These are phyloP conservation scores for Pediacus dermestoides DNA, from an alignment of 2,888 invertebrate genomes.

Conservation along the genomic window DNA sequence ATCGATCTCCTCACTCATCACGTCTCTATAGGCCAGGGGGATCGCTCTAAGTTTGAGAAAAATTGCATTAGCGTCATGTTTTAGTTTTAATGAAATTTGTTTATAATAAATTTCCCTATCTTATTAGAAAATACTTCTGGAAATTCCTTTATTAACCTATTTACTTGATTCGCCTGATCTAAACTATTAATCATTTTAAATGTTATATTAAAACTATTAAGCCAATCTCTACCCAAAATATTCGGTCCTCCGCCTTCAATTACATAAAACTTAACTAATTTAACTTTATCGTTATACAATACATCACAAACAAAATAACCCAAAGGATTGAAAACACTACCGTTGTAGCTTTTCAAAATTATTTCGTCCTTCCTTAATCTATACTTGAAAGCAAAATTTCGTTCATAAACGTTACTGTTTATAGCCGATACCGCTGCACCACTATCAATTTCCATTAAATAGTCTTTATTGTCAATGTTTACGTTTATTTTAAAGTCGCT, in stretches of 20 bases:
- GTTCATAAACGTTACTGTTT: not conserved
- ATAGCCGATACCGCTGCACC: not conserved
- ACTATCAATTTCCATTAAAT: not conserved
- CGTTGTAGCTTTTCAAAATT: not conserved
- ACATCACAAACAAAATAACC: too few relatives aligned
- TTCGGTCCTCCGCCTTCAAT: slow-evolving; percentile 8
- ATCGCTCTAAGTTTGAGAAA: too few relatives aligned
- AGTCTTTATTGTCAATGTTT: not conserved
- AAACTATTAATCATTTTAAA: slow-evolving; percentile 4
- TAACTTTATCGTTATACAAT: not conserved
- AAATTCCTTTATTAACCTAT: slow-evolving; percentile 10
- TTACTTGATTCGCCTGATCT: slow-evolving; percentile 1
- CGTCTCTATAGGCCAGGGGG: too few relatives aligned
- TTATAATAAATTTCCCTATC: too few relatives aligned
- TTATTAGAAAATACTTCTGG: too few relatives aligned
- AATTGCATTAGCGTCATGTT: too few relatives aligned
- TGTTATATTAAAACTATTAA: slow-evolving; percentile 8
- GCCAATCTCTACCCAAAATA: slow-evolving; percentile 14
- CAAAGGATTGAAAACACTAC: not conserved
- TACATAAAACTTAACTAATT: slow-evolving; percentile 11
- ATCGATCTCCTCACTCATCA: too few relatives aligned
- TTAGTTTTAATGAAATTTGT: too few relatives aligned
- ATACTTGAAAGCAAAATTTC: not conserved
- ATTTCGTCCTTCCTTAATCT: not conserved
- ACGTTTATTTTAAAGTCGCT: not conserved